Base-by-base conservation (phyloP, 2,797 vertebrate genomes). In the Sarcophilus harrisii region DNA sequence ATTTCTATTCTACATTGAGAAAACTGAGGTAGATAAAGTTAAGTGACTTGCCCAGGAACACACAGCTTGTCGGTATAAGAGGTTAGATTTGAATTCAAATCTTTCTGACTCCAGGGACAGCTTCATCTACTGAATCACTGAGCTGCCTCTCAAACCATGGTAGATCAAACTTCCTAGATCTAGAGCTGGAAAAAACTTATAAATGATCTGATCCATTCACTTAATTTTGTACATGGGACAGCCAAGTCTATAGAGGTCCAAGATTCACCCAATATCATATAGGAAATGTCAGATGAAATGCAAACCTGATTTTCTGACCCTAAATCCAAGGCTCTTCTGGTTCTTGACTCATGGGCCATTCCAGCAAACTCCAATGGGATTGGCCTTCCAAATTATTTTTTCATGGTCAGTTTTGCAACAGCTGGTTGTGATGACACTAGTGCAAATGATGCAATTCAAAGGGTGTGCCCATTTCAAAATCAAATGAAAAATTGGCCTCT, bases 321-420 rank as follows among this genome's bases (percentile, higher is more conserved):
- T 52, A 57, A 38, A 45, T 2, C 29, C 18, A 49, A 93, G 73
- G 5, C 12, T 93, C 91, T 92, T 60, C 38, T 27, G 38, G 27
- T 45, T 21, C 38, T 38, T 45, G 38, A 2, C 38, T 81, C 90
- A 92, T 95, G 6, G 29, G 59, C 24, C 29, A 16, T 94, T 14
- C 32, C 52, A 94, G 32, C 30, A n/a, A 92, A 92, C 62, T 58
- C 89, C 92, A 52, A 45, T 38, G 91, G 54, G 52, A 89, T 38
- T 29, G 55, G 38, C 90, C 96, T 96, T 38, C 90, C 95, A 96
- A 97, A 11, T 92, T 27, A 1, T 24, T 62, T 92, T 92, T 45
- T 60, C 90, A 45, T 73, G 3, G 24, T 92, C 0, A 5, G 59
- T 92, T 95, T 66, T 58, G 92, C 90, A 66, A 3, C 52, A 81